Percentiles rank a stretch among this genome's conserved stretches.
These are phyloP conservation scores for Dolichoris vasculosae DNA, from an alignment of 1,140 invertebrate species.

Conservation along the genomic window DNA sequence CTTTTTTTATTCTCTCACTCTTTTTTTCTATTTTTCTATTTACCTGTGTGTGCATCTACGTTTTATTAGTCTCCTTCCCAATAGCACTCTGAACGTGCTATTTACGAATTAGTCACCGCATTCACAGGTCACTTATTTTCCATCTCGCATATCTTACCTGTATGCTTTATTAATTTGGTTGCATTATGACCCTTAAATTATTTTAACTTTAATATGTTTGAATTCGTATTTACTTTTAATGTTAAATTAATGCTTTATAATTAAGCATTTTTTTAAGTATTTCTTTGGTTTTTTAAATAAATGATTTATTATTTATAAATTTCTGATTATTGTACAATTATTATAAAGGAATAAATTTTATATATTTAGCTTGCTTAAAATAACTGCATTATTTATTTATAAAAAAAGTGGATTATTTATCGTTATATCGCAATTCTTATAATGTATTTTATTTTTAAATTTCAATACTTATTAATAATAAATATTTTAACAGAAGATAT, in stretches of 20 bases:
- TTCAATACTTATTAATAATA: too few relatives aligned
- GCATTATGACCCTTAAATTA: conserved; percentile 4
- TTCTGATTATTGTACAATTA: too few relatives aligned
- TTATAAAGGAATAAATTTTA: too few relatives aligned
- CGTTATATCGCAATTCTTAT: too few relatives aligned
- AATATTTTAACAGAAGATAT: too few relatives aligned
- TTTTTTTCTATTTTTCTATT: background rate
- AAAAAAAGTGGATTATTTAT: too few relatives aligned
- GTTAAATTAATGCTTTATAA: background rate
- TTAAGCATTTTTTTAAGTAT: background rate
- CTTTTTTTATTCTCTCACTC: background rate
- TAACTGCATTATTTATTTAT: too few relatives aligned
- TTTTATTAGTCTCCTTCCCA: background rate
- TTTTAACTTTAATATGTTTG: background rate
- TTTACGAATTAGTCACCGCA: background rate
- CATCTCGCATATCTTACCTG: background rate
- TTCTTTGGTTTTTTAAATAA: background rate
- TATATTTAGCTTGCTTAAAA: too few relatives aligned
- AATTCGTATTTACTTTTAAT: background rate
- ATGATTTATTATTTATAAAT: too few relatives aligned
- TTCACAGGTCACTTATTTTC: conserved; percentile 25
- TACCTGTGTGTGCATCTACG: background rate
- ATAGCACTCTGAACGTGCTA: background rate
- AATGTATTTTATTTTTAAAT: too few relatives aligned
- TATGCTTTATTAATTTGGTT: conserved; percentile 23